Evolutionary conservation across 2,888 invertebrate species (phyloP), one percentile per base, ranked within the genome.

Genomic region (Thera britannica): DNA sequence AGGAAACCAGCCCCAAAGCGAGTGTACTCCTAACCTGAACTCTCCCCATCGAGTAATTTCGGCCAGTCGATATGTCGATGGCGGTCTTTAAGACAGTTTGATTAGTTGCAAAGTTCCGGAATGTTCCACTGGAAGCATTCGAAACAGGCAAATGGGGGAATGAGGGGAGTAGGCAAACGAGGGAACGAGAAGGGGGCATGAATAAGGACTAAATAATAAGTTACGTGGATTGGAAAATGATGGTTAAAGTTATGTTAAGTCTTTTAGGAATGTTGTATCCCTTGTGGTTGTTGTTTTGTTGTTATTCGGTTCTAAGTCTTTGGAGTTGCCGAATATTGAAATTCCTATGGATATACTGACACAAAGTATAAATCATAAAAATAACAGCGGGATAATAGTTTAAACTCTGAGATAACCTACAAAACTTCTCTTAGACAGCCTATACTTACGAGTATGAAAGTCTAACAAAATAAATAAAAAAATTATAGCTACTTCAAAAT

Each of bases 11-110:
- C 9, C 9, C 9, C 44, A 46, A 70, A 77, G 69, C 65, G 62
- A 23, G 23, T 63, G 74, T 70, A 69, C 69, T 56, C 65, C 71
- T 68, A 76, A 68, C 73, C 66, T 69, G 77, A 72, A 78, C 79
- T 67, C 36, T 52, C 63, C 68, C 68, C 59, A 75, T 76, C 77
- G 75, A 82, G 83, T 82, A 83, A 86, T 88, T 46, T 87, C 80
- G 81, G 82, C 58, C 82, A 86, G 86, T 86, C 85, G 86, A 88
- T 88, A 85, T 82, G 86, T 86, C 79, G 82, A 79, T 83, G 84
- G 83, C 84, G 85, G 85, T 81, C 85, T 83, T 84, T 85, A 87
- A 90, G 89, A 86, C 87, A 87, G 82, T 90, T 90, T 89, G 90
- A 90, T 90, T 88, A 89, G 86, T 90, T 89, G 80, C 79, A 79